Conservation (phyloP, 2,797 vertebrate genomes). For the Eulemur mongoz region DNA sequence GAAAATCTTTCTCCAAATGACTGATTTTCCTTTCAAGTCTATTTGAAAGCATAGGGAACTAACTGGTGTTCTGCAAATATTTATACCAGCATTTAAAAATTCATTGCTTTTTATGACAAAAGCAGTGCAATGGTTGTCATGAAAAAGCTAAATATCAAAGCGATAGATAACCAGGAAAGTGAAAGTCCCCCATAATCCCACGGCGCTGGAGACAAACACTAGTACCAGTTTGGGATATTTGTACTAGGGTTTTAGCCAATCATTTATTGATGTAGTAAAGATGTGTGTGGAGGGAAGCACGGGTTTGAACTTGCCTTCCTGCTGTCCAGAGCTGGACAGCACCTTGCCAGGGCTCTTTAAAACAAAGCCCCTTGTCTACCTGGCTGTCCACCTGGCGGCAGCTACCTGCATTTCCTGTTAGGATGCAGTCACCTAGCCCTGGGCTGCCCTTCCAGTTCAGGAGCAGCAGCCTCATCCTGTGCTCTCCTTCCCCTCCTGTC, state of each 20-base stretch:
- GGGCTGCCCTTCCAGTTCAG: neutral
- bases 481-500: neutral
- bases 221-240: neutral
- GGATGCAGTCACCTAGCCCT: neutral
- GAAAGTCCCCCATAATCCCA: neutral
- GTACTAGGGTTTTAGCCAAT: neutral
- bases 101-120: conserved; percentile 1
- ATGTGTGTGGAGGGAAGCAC: neutral
- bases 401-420: neutral
- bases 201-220: neutral
- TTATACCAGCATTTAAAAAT: conserved; percentile 27
- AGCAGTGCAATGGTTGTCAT: neutral
- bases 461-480: neutral
- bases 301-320: neutral
- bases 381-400: neutral
- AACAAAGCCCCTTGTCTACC: neutral
- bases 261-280: neutral
- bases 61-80: neutral
- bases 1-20: conserved; percentile 3
- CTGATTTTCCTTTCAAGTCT: neutral
- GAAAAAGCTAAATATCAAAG: conserved; percentile 45
- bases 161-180: neutral
- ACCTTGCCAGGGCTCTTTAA: neutral
- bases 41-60: neutral
- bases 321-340: neutral